Evolutionary conservation across 2,113 vertebrate genomes (phyloP), one percentile per base, ranked within the genome.

Genomic region (Amphiprion ocellaris): DNA sequence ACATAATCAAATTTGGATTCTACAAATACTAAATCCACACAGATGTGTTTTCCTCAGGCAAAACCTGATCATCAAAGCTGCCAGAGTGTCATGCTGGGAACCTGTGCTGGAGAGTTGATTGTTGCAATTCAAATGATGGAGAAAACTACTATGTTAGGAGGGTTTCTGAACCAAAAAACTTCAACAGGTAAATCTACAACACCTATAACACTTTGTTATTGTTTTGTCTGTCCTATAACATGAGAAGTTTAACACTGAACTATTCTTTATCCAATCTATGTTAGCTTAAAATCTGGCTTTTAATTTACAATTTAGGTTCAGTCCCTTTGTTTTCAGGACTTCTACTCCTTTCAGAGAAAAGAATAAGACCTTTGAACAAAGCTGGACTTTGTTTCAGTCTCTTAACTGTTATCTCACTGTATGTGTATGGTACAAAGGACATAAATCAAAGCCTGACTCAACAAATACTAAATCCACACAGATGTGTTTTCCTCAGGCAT

Each of bases 11-110:
- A 69, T 74, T 37, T 41, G 56, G 26, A 61, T 54, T 67, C 24
- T 70, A 53, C 39, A 64, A 53, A 37, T 30, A 26, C 16, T 69
- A 70, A 70, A 52, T 56, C 49, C 52, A 52, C 44, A 65, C 60
- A 82, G 62, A 82, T 68, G 69, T 49, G 28, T 19, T 71, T 62
- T 39, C 54, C 37, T 64, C n/a, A 70, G 68, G 60, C 65, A 41
- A 67, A 77, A 73, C 37, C 52, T 55, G 21, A 65, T 78, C 47
- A 58, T 28, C 33, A 11, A 70, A 28, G 30, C 55, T 76, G 52
- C n/a, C n/a, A 30, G 33, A 21, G 46, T n/a, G 21, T 39, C 9
- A 50, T 37, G 47, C 54, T 71, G 33, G 9, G 15, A 68, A 14
- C 63, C 14, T 73, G 63, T 28, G 17, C 15, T 58, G 21, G 33